phyloP scores from a whole-genome alignment of 2,888 invertebrate species.

The Adela reaumurella region DNA sequence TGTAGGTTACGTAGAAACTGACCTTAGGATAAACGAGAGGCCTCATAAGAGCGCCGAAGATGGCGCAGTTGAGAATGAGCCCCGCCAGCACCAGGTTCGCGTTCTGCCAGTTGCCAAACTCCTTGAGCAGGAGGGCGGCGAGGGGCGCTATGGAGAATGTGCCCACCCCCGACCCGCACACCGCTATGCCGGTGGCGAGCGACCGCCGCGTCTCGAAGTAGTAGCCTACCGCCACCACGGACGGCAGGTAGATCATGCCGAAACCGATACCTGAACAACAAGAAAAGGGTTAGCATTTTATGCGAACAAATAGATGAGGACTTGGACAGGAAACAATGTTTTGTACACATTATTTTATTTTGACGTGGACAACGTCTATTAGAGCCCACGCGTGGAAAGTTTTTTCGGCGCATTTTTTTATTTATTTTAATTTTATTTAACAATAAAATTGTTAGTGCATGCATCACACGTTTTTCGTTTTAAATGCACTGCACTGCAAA shows the following conservation, averaged over 20 bases:
- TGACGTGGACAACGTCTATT: no score
- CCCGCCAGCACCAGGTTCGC: constrained; percentile 91
- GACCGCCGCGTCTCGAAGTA: constrained; percentile 96
- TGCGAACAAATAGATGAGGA: no score
- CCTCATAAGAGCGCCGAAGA: constrained; percentile 82
- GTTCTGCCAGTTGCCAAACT: constrained; percentile 83
- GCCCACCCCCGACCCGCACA: constrained; percentile 91
- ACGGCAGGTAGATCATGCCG: constrained; percentile 91
- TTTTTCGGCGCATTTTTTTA: no score
- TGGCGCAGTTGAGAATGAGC: constrained; percentile 84
- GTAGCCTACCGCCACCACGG: constrained; percentile 94
- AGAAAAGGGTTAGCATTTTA: no score
- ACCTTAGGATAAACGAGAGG: constrained; percentile 74
- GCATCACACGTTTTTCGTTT: no score
- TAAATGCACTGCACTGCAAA: no score
- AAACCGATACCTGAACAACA: constrained; percentile 76
- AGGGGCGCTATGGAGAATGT: constrained; percentile 95
- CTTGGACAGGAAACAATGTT: no score
- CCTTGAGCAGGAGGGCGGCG: constrained; percentile 71
- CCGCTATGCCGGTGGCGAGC: constrained; percentile 91
- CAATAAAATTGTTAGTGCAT: no score
- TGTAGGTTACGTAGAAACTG: no score
- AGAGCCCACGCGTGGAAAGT: no score
- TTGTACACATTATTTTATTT: no score
- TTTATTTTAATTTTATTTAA: no score